phyloP scores from a whole-genome alignment of 2,888 invertebrate genomes.

The Ametastegia equiseti region DNA sequence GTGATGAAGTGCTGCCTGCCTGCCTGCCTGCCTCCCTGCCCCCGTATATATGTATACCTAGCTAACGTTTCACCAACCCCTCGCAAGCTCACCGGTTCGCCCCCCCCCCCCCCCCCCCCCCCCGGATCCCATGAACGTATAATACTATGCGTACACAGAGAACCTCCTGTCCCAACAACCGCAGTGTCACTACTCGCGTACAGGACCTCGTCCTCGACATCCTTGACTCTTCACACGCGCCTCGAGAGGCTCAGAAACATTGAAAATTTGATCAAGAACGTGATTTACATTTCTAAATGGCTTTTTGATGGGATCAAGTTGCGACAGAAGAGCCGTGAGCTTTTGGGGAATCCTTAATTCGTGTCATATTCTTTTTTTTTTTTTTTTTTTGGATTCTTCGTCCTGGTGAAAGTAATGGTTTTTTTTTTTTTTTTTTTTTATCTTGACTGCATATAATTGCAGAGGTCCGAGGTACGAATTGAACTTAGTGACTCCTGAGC shows the following conservation, averaged over 20 bases:
- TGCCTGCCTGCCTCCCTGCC: slow-evolving; percentile 56
- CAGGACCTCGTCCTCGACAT: neutral
- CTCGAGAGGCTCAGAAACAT: neutral
- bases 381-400: neutral
- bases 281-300: neutral
- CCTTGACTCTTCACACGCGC: neutral
- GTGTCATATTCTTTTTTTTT: too few relatives aligned
- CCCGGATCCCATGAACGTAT: slow-evolving; percentile 8
- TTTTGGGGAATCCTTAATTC: too few relatives aligned
- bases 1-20: slow-evolving; percentile 56
- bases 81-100: slow-evolving; percentile 8
- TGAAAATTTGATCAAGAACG: neutral
- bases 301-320: too few relatives aligned
- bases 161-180: slow-evolving; percentile 19
- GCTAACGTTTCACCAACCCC: slow-evolving; percentile 19
- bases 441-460: neutral
- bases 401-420: neutral
- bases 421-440: neutral
- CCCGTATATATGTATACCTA: slow-evolving; percentile 56
- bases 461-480: neutral
- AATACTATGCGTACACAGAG: neutral
- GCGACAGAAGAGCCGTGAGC: too few relatives aligned
- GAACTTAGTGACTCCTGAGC: neutral
- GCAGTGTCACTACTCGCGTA: neutral
- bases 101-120: slow-evolving; percentile 11